These are phyloP conservation scores for Isaurus tuberculatus DNA, from an alignment of 92 coral and sea anemone species.

Conservation along the genomic window DNA sequence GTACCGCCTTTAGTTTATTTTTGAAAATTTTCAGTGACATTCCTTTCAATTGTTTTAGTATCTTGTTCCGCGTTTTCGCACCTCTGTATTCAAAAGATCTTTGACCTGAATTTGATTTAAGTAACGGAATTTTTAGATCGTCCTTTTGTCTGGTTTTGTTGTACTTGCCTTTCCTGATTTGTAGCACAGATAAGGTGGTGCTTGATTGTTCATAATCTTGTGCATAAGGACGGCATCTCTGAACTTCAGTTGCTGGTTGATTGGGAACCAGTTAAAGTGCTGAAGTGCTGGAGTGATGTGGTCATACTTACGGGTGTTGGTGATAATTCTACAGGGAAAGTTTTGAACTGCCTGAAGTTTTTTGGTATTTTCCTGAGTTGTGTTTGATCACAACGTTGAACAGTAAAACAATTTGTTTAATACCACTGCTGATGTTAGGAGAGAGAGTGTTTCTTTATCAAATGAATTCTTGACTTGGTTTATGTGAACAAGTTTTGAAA, in stretches of 20 bases:
- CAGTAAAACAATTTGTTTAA: too few relatives aligned
- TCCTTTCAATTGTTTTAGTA: too few relatives aligned
- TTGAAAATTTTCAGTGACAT: too few relatives aligned
- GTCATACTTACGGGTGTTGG: slow-evolving; percentile 34
- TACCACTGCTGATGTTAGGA: slow-evolving; percentile 29
- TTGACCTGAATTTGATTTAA: too few relatives aligned
- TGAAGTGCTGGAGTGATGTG: slow-evolving; percentile 41
- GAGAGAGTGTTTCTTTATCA: slow-evolving; percentile 4
- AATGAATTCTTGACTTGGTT: background rate
- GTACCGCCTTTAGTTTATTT: too few relatives aligned
- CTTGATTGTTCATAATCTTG: slow-evolving; percentile 29
- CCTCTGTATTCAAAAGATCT: too few relatives aligned
- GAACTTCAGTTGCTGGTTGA: too few relatives aligned
- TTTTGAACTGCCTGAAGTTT: slow-evolving; percentile 9
- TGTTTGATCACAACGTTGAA: slow-evolving; percentile 30
- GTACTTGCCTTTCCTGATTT: slow-evolving; percentile 1
- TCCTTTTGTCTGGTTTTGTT: background rate
- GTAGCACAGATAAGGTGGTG: slow-evolving; percentile 29
- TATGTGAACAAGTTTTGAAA: background rate
- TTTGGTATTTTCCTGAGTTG: slow-evolving; percentile 4
- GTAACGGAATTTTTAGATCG: too few relatives aligned
- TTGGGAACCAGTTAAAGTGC: slow-evolving; percentile 27
- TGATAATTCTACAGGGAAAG: slow-evolving; percentile 20
- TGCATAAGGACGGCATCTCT: slow-evolving; percentile 27
- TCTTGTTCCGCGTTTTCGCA: too few relatives aligned